A percentile compares a stretch with the other conserved stretches of the same genome.
Evolutionary conservation across 2,888 invertebrate genomes (phyloP).

Genomic region (Trichogramma dendrolimi): DNA sequence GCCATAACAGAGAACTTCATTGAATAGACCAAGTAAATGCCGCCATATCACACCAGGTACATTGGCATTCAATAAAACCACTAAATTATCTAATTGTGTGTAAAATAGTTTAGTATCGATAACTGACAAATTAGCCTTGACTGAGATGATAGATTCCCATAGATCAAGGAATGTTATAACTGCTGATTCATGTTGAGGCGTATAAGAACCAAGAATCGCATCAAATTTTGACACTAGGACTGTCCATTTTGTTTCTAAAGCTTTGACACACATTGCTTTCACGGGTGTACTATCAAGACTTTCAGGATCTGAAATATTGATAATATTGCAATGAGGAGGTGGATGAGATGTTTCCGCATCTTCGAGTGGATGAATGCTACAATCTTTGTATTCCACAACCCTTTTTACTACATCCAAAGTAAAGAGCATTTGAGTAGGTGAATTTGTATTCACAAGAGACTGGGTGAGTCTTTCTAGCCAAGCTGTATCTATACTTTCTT

Average conservation of each 20-base stretch:
- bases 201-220: constrained; percentile 52
- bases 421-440: constrained; percentile 71
- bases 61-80: constrained; percentile 64
- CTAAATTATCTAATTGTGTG: constrained; percentile 76
- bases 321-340: constrained; percentile 57
- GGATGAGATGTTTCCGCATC: constrained; percentile 53
- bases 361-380: constrained; percentile 72
- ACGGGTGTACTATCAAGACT: constrained; percentile 81
- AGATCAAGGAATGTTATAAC: constrained; percentile 75
- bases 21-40: constrained; percentile 78
- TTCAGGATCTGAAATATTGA: constrained; percentile 72
- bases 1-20: constrained; percentile 87
- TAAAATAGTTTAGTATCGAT: constrained; percentile 87
- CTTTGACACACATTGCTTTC: constrained; percentile 81
- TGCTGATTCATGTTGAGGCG: constrained; percentile 53
- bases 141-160: constrained; percentile 87
- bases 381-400: constrained; percentile 84
- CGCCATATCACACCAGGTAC: constrained; percentile 81
- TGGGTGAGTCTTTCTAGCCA: constrained; percentile 76
- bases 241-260: constrained; percentile 80
- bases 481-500: constrained; percentile 73
- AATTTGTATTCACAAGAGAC: constrained; percentile 59
- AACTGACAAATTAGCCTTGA: constrained; percentile 83
- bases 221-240: constrained; percentile 62
- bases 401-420: constrained; percentile 80